Conservation (phyloP, 2,888 invertebrate genomes). For the Sesia bembeciformis region DNA sequence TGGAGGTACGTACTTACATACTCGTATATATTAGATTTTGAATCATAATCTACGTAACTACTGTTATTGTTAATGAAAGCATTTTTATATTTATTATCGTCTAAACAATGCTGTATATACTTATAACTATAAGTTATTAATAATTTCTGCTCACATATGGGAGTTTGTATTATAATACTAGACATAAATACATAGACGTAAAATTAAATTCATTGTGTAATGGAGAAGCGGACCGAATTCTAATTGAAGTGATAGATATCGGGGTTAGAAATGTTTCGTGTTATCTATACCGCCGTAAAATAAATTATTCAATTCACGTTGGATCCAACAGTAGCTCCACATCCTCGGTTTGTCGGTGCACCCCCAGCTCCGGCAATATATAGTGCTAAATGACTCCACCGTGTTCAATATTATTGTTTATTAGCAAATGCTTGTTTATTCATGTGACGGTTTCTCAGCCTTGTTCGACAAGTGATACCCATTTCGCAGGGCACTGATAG, state of each 20-base stretch:
- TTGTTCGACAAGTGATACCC: conserved; percentile 31
- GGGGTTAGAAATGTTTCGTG: conserved; percentile 28
- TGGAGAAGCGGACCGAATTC: conserved; percentile 40
- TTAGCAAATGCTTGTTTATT: conserved; percentile 33
- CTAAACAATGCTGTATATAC: no score
- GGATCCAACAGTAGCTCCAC: conserved; percentile 21
- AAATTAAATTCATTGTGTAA: conserved; percentile 17
- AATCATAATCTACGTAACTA: background rate
- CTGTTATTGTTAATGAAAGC: no score
- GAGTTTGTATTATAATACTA: no score
- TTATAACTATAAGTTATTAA: no score
- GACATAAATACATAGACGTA: background rate
- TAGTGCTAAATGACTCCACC: conserved; percentile 38
- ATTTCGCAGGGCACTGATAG: conserved; percentile 20
- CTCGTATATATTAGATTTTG: background rate
- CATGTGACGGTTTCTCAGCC: conserved; percentile 25
- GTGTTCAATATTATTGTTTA: conserved; percentile 44
- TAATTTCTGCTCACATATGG: no score
- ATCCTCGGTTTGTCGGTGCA: conserved; percentile 1
- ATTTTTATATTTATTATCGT: no score
- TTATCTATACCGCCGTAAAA: conserved; percentile 23
- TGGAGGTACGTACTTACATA: background rate
- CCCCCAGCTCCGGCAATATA: conserved; percentile 10
- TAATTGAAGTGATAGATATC: conserved; percentile 43
- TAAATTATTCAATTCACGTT: conserved; percentile 51